Evolutionary conservation across 2,888 invertebrate species (phyloP).

Genomic region (Ferrisia virgata): DNA sequence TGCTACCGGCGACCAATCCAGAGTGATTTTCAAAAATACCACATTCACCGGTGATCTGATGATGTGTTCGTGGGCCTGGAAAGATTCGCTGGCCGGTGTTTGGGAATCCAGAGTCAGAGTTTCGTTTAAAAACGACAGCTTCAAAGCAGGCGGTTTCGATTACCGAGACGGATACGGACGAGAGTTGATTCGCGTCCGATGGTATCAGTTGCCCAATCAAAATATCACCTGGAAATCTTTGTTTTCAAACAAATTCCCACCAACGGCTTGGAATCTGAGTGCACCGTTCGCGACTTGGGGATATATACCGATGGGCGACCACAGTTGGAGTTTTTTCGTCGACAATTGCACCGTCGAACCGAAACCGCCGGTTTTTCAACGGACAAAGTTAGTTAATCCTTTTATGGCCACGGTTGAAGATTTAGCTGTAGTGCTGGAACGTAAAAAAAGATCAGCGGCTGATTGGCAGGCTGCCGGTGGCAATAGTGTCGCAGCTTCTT

Average conservation of each 20-base stretch:
- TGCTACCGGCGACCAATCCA: constrained; percentile 31
- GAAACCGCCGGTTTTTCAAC: background rate
- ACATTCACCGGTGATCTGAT: constrained; percentile 45
- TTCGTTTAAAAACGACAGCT: constrained; percentile 39
- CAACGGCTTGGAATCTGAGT: constrained; percentile 10
- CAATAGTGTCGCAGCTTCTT: too few species aligned
- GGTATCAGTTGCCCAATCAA: constrained; percentile 3
- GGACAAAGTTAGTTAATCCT: background rate
- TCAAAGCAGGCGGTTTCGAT: background rate
- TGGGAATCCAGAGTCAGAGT: constrained; percentile 47
- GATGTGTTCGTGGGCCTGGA: constrained; percentile 46
- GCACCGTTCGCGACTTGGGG: background rate
- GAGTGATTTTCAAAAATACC: constrained; percentile 45
- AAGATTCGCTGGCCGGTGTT: constrained; percentile 41
- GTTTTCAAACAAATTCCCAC: background rate
- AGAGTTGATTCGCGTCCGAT: constrained; percentile 44
- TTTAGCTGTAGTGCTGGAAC: background rate
- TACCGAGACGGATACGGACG: constrained; percentile 40
- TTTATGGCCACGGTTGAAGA: background rate
- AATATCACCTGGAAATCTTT: constrained; percentile 22
- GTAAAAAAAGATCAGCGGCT: background rate
- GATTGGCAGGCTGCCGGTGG: background rate
- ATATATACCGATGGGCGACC: background rate
- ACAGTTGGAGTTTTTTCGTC: constrained; percentile 6
- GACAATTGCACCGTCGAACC: background rate